Evolutionary conservation across 2,888 invertebrate genomes (phyloP).

Genomic region (Resseliella maxima): DNA sequence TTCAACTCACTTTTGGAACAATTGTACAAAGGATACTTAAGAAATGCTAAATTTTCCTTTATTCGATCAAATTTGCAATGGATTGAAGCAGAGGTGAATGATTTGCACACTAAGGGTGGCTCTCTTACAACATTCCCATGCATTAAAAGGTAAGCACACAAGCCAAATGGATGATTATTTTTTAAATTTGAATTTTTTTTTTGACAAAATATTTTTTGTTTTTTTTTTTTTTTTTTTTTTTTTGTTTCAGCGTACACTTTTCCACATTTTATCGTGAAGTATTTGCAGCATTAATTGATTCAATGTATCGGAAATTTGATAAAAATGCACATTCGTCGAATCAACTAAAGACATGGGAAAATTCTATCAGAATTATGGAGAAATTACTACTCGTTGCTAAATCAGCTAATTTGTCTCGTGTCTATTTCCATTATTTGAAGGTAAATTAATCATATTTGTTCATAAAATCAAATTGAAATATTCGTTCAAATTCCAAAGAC

Average conservation of each 20-base stretch:
- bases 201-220: background rate
- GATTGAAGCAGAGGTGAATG: slow-evolving; percentile 71
- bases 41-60: slow-evolving; percentile 71
- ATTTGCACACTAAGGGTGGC: slow-evolving; percentile 72
- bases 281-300: slow-evolving; percentile 72
- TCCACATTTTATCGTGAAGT: slow-evolving; percentile 76
- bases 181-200: background rate
- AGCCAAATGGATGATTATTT: background rate
- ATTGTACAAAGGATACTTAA: slow-evolving; percentile 74
- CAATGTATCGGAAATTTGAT: slow-evolving; percentile 69
- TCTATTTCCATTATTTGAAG: slow-evolving; percentile 75
- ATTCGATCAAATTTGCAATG: slow-evolving; percentile 71
- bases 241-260: slow-evolving; percentile 70
- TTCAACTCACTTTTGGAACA: slow-evolving; percentile 75
- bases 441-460: slow-evolving; percentile 60
- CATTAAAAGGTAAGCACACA: slow-evolving; percentile 72
- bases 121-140: slow-evolving; percentile 73
- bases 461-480: background rate
- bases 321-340: slow-evolving; percentile 71
- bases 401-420: slow-evolving; percentile 72
- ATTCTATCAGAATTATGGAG: slow-evolving; percentile 73
- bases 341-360: slow-evolving; percentile 76
- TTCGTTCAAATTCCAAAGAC: background rate
- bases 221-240: background rate
- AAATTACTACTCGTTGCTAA: slow-evolving; percentile 76